A percentile compares a stretch with the other conserved stretches of the same genome.
Conservation (phyloP, 2,888 invertebrate genomes). For the Corythucha ciliata region DNA sequence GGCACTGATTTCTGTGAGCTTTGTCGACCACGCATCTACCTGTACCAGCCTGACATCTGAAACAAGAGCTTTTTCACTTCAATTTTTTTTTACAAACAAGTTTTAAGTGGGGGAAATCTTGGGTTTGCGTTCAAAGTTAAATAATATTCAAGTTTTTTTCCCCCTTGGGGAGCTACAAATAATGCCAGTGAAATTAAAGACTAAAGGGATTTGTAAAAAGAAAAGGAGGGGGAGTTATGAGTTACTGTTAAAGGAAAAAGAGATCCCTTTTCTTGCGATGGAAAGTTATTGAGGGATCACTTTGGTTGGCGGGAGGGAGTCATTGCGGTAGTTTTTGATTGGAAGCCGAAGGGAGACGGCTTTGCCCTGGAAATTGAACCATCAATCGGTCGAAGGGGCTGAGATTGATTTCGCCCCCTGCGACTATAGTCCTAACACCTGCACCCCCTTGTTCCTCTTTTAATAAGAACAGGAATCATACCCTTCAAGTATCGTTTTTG, state of each 20-base stretch:
- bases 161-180: slow-evolving; percentile 7
- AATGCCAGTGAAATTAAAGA: slow-evolving; percentile 1
- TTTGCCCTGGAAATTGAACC: slow-evolving; percentile 24
- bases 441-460: no score
- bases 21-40: slow-evolving; percentile 97
- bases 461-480: no score
- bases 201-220: neutral
- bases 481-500: no score
- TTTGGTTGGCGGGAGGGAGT: slow-evolving; percentile 9
- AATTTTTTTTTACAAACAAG: no score
- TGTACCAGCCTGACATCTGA: slow-evolving; percentile 96
- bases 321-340: slow-evolving; percentile 20
- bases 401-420: slow-evolving; percentile 21
- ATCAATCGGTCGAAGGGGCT: slow-evolving; percentile 22
- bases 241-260: slow-evolving; percentile 17
- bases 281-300: slow-evolving; percentile 16
- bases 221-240: slow-evolving; percentile 16
- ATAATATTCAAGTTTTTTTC: slow-evolving; percentile 11
- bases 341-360: slow-evolving; percentile 19
- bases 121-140: no score
- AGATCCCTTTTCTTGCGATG: neutral
- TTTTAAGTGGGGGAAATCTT: no score
- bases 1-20: slow-evolving; percentile 97
- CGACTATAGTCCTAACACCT: no score
- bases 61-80: no score